Percentiles rank a stretch among this genome's conserved stretches.
phyloP scores from a whole-genome alignment of 2,113 vertebrate genomes.

The Ramphastos sulfuratus region DNA sequence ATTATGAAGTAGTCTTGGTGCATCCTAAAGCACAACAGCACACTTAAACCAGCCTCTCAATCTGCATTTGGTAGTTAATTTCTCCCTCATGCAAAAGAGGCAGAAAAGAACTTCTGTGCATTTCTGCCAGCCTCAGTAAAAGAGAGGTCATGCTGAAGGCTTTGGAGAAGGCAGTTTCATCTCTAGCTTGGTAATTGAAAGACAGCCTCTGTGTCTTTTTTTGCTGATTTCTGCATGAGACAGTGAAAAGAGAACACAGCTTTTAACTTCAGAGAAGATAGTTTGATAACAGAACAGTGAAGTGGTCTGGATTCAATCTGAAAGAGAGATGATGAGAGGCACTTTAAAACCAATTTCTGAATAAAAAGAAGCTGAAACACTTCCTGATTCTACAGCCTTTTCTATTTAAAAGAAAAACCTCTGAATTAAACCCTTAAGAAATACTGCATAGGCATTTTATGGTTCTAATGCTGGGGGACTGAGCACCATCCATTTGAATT shows the following conservation, averaged over 20 bases:
- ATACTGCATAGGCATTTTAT: not conserved
- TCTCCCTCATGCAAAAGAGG: not conserved
- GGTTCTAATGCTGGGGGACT: not conserved
- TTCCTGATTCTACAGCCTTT: constrained; percentile 32
- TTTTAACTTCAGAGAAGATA: constrained; percentile 42
- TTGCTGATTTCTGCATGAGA: constrained; percentile 14
- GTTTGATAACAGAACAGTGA: constrained; percentile 41
- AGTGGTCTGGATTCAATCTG: constrained; percentile 11
- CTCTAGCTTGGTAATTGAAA: constrained; percentile 50
- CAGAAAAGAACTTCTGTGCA: not conserved
- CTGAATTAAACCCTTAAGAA: constrained; percentile 30
- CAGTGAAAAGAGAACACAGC: constrained; percentile 13
- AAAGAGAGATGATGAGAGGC: constrained; percentile 31
- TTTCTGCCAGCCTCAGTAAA: not conserved
- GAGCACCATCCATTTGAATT: not conserved
- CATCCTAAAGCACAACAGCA: not conserved
- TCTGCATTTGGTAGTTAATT: constrained; percentile 28
- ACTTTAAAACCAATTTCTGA: constrained; percentile 50
- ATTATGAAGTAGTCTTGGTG: not conserved
- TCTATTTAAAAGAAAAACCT: constrained; percentile 4
- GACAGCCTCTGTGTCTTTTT: not conserved
- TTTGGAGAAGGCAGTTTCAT: constrained; percentile 50
- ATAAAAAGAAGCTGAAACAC: constrained; percentile 23
- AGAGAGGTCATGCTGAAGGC: constrained; percentile 7
- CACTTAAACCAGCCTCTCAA: not conserved